A percentile compares a stretch with the other conserved stretches of the same genome.
Evolutionary conservation across 2,113 vertebrate species (phyloP).

Genomic region (Zosterops lateralis): DNA sequence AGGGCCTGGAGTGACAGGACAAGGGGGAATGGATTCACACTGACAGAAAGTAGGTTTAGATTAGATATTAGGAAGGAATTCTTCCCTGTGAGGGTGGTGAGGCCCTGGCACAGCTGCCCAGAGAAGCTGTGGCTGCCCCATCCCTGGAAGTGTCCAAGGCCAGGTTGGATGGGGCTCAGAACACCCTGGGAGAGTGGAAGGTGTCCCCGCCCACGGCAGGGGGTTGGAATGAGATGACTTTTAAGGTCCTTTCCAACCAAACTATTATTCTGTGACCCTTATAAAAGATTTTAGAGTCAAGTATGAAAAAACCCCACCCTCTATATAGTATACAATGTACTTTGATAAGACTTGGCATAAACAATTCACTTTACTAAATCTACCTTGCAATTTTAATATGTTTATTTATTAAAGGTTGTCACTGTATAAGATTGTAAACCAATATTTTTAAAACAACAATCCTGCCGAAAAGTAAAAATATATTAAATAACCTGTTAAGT

Average conservation of each 20-base stretch:
- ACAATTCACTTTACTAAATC: not conserved
- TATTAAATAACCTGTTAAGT: not conserved
- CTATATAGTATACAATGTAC: too few relatives aligned
- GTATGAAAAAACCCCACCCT: not conserved
- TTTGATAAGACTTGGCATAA: not conserved
- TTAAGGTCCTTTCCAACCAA: not conserved
- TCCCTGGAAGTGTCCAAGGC: not conserved
- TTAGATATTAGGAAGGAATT: not conserved
- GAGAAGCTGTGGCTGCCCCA: not conserved
- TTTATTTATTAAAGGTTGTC: not conserved
- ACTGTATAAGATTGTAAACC: not conserved
- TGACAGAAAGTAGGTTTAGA: not conserved
- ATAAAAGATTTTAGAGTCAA: not conserved
- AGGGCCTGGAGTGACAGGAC: not conserved
- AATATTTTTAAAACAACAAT: not conserved
- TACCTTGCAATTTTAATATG: not conserved
- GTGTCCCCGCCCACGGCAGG: not conserved
- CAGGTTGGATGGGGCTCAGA: accelerated
- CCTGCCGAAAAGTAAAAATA: not conserved
- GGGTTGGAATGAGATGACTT: not conserved
- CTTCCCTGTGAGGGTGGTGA: not conserved
- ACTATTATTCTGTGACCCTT: not conserved
- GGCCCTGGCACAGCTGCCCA: not conserved
- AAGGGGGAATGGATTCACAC: not conserved
- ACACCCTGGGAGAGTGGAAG: not conserved